These are phyloP conservation scores for Heterotis niloticus DNA, from an alignment of 2,113 vertebrate genomes.

Conservation along the genomic window DNA sequence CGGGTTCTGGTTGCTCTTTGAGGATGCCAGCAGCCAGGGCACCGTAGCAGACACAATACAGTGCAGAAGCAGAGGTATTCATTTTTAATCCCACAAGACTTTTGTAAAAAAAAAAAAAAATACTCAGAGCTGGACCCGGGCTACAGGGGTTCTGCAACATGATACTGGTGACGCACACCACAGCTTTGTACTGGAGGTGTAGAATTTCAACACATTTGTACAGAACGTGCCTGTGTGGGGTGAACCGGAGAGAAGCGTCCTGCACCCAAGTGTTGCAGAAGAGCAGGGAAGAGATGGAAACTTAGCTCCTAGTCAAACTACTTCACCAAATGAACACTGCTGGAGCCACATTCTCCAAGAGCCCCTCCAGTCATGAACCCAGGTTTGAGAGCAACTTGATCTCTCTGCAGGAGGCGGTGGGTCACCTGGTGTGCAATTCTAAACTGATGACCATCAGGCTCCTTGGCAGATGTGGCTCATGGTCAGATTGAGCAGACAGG, in stretches of 20 bases:
- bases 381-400: not conserved
- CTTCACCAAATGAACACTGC: no score
- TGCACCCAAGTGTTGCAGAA: no score
- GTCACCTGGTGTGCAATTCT: not conserved
- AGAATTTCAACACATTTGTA: no score
- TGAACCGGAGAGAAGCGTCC: no score
- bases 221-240: no score
- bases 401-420: not conserved
- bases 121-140: not conserved
- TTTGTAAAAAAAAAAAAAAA: no score
- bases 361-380: not conserved
- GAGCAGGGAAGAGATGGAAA: no score
- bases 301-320: no score
- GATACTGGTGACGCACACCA: no score
- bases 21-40: not conserved
- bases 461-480: not conserved
- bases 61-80: not conserved
- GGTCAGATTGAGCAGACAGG: not conserved
- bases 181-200: no score
- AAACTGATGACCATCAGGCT: not conserved
- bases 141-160: no score
- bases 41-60: not conserved
- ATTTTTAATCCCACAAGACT: not conserved
- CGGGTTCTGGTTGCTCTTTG: not conserved
- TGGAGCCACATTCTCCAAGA: no score